Evolutionary conservation across 2,888 invertebrate genomes (phyloP).

Genomic region (Polymixis flavicincta): DNA sequence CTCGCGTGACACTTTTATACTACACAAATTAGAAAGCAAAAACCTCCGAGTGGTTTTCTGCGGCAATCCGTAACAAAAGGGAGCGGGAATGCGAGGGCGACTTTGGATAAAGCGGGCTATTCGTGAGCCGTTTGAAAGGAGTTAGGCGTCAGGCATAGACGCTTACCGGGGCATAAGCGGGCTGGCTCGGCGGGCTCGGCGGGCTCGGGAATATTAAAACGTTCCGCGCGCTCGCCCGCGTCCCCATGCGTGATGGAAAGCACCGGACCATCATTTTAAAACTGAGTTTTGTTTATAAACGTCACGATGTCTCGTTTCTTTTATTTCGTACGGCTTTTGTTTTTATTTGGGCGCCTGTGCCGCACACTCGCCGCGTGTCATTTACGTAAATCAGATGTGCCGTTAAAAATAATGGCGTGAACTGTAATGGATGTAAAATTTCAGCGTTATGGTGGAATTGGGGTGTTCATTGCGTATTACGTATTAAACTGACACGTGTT

Average conservation of each 20-base stretch:
- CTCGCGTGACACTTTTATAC: constrained; percentile 66
- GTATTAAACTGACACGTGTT: constrained; percentile 62
- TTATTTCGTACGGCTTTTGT: constrained; percentile 63
- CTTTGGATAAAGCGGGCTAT: constrained; percentile 75
- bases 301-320: constrained; percentile 72
- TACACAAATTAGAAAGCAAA: constrained; percentile 69
- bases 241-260: constrained; percentile 76
- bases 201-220: constrained; percentile 82
- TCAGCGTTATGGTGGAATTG: constrained; percentile 53
- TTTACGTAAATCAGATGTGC: constrained; percentile 76
- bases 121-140: constrained; percentile 79
- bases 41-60: constrained; percentile 64
- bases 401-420: constrained; percentile 82
- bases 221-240: constrained; percentile 82
- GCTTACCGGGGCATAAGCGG: constrained; percentile 76
- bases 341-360: constrained; percentile 56
- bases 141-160: constrained; percentile 77
- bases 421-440: constrained; percentile 70
- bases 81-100: constrained; percentile 66
- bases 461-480: constrained; percentile 61
- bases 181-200: constrained; percentile 30
- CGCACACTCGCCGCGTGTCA: constrained; percentile 62
- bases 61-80: constrained; percentile 66
- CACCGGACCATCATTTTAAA: constrained; percentile 83
- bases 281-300: constrained; percentile 82